phyloP scores from a whole-genome alignment of 2,797 vertebrate species.

The Xerus rutilus region DNA sequence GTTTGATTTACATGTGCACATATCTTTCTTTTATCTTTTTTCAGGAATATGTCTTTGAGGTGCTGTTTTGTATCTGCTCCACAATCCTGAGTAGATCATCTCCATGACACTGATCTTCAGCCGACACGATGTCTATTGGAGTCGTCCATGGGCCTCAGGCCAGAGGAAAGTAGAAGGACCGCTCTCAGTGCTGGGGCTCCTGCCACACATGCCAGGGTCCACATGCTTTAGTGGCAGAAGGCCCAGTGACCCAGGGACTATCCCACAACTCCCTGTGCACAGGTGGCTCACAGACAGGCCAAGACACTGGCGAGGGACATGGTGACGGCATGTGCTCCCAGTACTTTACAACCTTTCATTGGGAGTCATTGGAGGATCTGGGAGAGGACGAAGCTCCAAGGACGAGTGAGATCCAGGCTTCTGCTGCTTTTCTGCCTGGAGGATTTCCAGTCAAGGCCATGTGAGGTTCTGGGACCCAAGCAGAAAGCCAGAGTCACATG shows the following conservation, averaged over 20 bases:
- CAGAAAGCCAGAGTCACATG: background rate
- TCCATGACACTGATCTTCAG: background rate
- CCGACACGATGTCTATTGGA: too few species aligned
- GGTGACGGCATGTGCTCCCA: background rate
- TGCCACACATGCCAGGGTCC: background rate
- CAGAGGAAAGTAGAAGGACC: background rate
- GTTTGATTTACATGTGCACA: background rate
- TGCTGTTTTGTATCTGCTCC: background rate
- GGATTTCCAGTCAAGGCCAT: too few species aligned
- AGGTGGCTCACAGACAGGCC: background rate
- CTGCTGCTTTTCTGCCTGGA: background rate
- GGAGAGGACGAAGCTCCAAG: background rate
- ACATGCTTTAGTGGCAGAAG: too few species aligned
- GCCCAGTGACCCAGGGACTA: background rate
- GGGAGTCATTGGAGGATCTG: background rate
- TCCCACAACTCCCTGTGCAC: too few species aligned
- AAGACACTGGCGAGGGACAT: too few species aligned
- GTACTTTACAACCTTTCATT: background rate
- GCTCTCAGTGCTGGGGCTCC: background rate
- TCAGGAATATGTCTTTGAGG: background rate
- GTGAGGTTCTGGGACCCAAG: background rate
- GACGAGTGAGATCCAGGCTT: background rate
- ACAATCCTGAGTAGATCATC: background rate
- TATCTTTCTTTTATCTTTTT: background rate
- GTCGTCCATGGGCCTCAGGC: background rate